Evolutionary conservation across 2,797 vertebrate genomes (phyloP).

Genomic region (Acridotheres tristis): DNA sequence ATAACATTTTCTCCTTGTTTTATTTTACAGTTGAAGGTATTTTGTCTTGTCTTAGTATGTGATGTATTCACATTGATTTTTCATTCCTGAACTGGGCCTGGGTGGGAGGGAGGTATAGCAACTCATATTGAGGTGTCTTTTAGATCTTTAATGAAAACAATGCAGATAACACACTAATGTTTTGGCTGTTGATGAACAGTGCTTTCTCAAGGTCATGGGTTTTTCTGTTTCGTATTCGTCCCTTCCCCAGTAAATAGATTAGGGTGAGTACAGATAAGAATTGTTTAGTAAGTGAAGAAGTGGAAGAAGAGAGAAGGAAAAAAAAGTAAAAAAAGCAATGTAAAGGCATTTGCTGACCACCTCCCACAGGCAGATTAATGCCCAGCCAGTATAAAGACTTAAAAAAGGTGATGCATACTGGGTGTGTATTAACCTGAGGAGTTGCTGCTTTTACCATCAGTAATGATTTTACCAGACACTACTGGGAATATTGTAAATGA

Average conservation of each 20-base stretch:
- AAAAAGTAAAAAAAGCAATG: neutral
- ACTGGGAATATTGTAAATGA: neutral
- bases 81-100: neutral
- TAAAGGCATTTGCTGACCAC: neutral
- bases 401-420: neutral
- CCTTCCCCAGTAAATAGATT: neutral
- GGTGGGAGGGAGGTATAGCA: neutral
- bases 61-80: neutral
- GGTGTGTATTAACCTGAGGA: neutral
- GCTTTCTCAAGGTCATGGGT: neutral
- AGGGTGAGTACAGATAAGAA: neutral
- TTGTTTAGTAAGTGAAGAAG: neutral
- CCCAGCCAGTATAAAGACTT: neutral
- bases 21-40: neutral
- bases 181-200: neutral
- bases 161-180: neutral
- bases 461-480: neutral
- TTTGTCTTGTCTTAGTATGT: neutral
- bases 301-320: neutral
- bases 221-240: neutral
- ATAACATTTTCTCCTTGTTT: neutral
- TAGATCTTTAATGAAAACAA: neutral
- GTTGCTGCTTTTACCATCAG: neutral
- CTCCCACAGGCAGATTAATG: neutral
- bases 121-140: neutral